A percentile compares a stretch with the other conserved stretches of the same genome.
Evolutionary conservation across 2,113 vertebrate genomes (phyloP).

Genomic region (Apistogramma diplotaenia): DNA sequence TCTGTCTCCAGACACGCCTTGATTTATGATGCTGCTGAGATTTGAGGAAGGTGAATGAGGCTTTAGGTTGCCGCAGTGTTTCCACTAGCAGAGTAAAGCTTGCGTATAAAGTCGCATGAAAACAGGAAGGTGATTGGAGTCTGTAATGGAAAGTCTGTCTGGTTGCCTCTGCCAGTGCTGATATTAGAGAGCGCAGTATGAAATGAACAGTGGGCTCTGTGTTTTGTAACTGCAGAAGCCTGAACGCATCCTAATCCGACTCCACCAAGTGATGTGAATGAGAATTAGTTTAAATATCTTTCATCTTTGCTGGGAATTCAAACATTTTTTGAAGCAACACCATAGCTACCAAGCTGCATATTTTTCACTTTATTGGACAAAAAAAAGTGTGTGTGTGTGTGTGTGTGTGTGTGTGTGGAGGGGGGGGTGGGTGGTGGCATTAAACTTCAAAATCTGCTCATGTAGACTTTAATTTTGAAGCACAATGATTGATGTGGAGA

Average conservation of each 20-base stretch:
- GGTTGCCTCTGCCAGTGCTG: conserved; percentile 15
- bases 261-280: conserved; percentile 11
- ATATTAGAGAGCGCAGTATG: conserved; percentile 46
- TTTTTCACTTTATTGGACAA: background rate
- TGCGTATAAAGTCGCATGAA: conserved; percentile 19
- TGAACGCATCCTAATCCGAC: background rate
- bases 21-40: conserved; percentile 64
- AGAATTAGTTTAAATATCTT: background rate
- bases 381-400: too few relatives aligned
- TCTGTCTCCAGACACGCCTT: conserved; percentile 60
- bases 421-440: background rate
- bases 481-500: background rate
- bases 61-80: conserved; percentile 33
- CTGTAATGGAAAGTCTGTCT: conserved; percentile 62
- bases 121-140: conserved; percentile 56
- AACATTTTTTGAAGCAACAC: background rate
- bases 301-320: background rate
- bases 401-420: too few relatives aligned
- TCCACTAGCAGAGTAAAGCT: conserved; percentile 18
- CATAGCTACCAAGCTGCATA: background rate
- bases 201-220: conserved; percentile 50
- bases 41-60: conserved; percentile 22
- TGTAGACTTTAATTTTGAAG: conserved; percentile 2
- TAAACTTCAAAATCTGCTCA: background rate
- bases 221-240: conserved; percentile 46